These are phyloP conservation scores for Sebastes trivittatus DNA, from an alignment of 2,797 vertebrate species.

Conservation along the genomic window DNA sequence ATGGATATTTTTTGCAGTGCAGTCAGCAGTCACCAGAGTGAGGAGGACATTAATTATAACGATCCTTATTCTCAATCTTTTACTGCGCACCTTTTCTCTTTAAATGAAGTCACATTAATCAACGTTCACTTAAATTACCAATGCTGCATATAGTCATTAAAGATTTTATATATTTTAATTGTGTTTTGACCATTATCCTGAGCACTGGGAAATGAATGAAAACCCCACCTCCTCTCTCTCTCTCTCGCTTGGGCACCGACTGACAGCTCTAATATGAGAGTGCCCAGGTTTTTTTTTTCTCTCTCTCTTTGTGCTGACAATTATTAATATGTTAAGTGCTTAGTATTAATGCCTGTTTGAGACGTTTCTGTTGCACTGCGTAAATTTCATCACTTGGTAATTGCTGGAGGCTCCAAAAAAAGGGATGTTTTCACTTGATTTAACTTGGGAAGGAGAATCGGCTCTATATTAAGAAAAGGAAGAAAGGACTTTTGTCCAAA, in stretches of 20 bases:
- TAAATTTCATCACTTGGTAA: constrained; percentile 61
- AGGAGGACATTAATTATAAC: constrained; percentile 74
- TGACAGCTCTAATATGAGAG: constrained; percentile 60
- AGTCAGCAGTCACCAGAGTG: constrained; percentile 55
- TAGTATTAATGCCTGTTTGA: constrained; percentile 59
- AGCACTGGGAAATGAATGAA: constrained; percentile 67
- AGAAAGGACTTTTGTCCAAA: not conserved
- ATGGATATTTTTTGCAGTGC: constrained; percentile 34
- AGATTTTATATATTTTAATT: constrained; percentile 75
- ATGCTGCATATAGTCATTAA: constrained; percentile 71
- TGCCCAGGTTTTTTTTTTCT: constrained; percentile 10
- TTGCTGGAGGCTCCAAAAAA: constrained; percentile 30
- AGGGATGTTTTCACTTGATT: constrained; percentile 49
- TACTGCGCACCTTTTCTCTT: constrained; percentile 57
- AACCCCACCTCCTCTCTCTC: constrained; percentile 13
- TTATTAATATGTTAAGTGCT: constrained; percentile 76
- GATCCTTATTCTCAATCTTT: constrained; percentile 56
- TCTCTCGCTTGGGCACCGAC: constrained; percentile 50
- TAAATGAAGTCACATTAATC: constrained; percentile 77
- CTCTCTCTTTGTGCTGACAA: constrained; percentile 49
- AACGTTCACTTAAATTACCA: constrained; percentile 66
- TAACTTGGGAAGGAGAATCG: constrained; percentile 25
- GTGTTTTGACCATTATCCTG: constrained; percentile 70
- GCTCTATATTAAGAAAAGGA: not conserved
- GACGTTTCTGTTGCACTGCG: constrained; percentile 40